Conservation (phyloP, 92 coral and sea anemone genomes). For the Epizoanthus fatuus region DNA sequence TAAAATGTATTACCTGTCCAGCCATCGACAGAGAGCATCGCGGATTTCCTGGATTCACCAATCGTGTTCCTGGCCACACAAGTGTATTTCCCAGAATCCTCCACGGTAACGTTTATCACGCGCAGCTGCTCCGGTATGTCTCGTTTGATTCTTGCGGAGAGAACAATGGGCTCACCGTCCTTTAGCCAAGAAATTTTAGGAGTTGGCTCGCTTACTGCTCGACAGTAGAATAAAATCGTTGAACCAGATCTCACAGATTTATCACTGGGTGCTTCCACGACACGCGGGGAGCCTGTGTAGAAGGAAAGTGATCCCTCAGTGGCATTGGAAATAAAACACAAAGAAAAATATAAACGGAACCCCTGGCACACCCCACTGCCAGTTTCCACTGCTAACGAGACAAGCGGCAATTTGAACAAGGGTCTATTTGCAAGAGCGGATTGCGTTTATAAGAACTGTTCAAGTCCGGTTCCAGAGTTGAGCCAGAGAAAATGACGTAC, state of each 20-base stretch:
- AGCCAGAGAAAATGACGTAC: too few relatives aligned
- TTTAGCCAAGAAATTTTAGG: conserved; percentile 31
- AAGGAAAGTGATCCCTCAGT: too few relatives aligned
- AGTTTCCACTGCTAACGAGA: too few relatives aligned
- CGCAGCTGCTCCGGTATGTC: background rate
- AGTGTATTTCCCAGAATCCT: conserved; percentile 33
- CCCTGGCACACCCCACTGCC: too few relatives aligned
- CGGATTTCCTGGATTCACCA: background rate
- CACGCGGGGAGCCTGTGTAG: background rate
- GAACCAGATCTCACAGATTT: conserved; percentile 10
- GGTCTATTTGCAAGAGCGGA: too few relatives aligned
- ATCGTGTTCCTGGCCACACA: conserved; percentile 18
- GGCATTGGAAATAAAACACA: too few relatives aligned
- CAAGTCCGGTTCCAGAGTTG: too few relatives aligned
- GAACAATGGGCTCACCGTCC: background rate
- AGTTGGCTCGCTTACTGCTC: conserved; percentile 4
- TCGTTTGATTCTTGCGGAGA: conserved; percentile 3
- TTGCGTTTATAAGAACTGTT: too few relatives aligned
- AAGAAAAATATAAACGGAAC: too few relatives aligned
- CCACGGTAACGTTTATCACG: background rate
- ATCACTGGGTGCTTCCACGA: background rate
- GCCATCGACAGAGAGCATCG: conserved; percentile 25
- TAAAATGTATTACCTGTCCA: conserved; percentile 6
- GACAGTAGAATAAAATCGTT: conserved; percentile 8
- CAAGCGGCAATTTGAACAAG: too few relatives aligned